A percentile compares a stretch with the other conserved stretches of the same genome.
Evolutionary conservation across 2,113 vertebrate genomes (phyloP).

Genomic region (Clarias batrachus): DNA sequence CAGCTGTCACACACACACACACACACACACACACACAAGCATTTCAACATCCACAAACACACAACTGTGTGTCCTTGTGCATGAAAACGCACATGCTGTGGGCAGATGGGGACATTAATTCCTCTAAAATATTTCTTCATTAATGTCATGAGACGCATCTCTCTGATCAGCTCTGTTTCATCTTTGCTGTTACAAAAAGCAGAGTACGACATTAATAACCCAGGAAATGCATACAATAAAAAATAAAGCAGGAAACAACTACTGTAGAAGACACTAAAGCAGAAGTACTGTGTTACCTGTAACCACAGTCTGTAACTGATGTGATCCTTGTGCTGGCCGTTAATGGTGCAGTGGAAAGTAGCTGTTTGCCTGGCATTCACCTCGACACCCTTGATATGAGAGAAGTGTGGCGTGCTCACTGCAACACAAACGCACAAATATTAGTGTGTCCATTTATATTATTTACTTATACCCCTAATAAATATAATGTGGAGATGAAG

Average conservation of each 20-base stretch:
- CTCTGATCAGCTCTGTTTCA: slow-evolving; percentile 52
- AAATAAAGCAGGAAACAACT: not conserved
- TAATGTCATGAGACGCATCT: slow-evolving; percentile 57
- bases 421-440: slow-evolving; percentile 45
- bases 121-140: slow-evolving; percentile 62
- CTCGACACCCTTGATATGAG: slow-evolving; percentile 91
- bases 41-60: slow-evolving; percentile 12
- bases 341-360: slow-evolving; percentile 87
- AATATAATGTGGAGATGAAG: not conserved
- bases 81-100: slow-evolving; percentile 35
- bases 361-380: slow-evolving; percentile 91
- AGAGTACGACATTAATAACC: not conserved
- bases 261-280: not conserved
- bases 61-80: slow-evolving; percentile 18
- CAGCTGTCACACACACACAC: slow-evolving; percentile 29
- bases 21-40: slow-evolving; percentile 3
- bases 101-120: slow-evolving; percentile 64
- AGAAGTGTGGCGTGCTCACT: slow-evolving; percentile 93
- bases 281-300: slow-evolving; percentile 75
- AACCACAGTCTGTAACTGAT: slow-evolving; percentile 81
- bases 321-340: slow-evolving; percentile 79
- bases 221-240: not conserved
- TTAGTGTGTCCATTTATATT: too few relatives aligned
- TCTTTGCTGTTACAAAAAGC: slow-evolving; percentile 42
- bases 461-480: not conserved